Conservation (phyloP, 2,113 vertebrate species). For the Vireo altiloquus region DNA sequence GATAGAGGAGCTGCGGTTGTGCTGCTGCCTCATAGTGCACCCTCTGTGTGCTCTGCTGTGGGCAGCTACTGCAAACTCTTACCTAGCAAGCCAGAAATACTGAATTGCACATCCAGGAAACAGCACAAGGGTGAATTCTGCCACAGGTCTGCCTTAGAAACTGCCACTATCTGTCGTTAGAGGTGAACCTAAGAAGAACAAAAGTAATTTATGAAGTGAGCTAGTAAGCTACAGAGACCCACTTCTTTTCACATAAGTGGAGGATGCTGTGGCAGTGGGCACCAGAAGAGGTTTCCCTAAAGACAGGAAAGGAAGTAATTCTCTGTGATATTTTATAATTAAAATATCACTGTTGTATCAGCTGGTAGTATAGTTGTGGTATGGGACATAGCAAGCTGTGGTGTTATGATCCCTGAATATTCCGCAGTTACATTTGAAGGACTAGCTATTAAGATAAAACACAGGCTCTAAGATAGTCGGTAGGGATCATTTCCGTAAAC, state of each 20-base stretch:
- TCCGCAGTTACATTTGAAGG: neutral
- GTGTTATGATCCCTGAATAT: neutral
- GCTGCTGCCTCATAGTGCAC: neutral
- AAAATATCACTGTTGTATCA: neutral
- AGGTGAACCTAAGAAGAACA: neutral
- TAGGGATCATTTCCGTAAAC: neutral
- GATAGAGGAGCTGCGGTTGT: neutral
- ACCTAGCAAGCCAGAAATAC: neutral
- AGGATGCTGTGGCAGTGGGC: neutral
- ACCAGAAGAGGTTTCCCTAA: neutral
- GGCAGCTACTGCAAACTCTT: neutral
- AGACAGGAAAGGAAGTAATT: neutral
- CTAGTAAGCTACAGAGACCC: neutral
- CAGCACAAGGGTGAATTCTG: neutral
- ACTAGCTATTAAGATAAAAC: neutral
- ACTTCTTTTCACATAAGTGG: neutral
- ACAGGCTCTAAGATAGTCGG: neutral
- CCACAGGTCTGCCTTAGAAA: neutral
- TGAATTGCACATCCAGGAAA: neutral
- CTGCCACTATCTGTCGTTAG: neutral
- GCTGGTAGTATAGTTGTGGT: neutral
- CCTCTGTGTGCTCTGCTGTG: neutral
- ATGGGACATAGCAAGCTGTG: neutral
- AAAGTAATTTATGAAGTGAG: neutral
- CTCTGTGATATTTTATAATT: neutral